These are phyloP conservation scores for Vipera ursinii DNA, from an alignment of 2,797 vertebrate species.

Conservation along the genomic window DNA sequence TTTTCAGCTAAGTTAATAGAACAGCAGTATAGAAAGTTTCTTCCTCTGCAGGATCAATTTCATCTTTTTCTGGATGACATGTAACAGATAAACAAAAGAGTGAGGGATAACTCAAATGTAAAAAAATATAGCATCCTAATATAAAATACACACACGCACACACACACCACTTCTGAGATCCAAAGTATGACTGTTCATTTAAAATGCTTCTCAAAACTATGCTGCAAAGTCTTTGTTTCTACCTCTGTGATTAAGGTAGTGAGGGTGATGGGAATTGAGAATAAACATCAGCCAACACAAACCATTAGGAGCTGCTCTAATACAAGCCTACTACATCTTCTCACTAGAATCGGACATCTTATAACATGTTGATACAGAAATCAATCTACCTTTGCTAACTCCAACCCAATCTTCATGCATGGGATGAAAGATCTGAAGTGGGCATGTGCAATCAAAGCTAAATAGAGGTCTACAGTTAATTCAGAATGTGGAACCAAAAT, in stretches of 20 bases:
- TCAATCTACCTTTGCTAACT: not conserved
- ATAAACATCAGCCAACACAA: not conserved
- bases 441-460: not conserved
- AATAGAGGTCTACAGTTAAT: not conserved
- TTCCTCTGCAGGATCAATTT: not conserved
- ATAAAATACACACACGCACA: not conserved
- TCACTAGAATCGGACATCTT: too few relatives aligned
- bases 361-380: not conserved
- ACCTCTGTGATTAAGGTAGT: not conserved
- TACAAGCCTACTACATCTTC: not conserved
- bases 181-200: not conserved
- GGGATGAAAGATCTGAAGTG: not conserved
- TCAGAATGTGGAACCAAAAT: not conserved
- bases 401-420: not conserved
- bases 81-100: not conserved
- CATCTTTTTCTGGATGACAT: not conserved
- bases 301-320: not conserved
- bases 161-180: not conserved
- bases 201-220: not conserved
- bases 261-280: not conserved
- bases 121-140: not conserved
- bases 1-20: constrained; percentile 2
- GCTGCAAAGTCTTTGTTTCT: not conserved
- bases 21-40: not conserved
- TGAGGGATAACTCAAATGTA: not conserved